These are phyloP conservation scores for Telenomus remus DNA, from an alignment of 1,140 invertebrate genomes.

Conservation along the genomic window DNA sequence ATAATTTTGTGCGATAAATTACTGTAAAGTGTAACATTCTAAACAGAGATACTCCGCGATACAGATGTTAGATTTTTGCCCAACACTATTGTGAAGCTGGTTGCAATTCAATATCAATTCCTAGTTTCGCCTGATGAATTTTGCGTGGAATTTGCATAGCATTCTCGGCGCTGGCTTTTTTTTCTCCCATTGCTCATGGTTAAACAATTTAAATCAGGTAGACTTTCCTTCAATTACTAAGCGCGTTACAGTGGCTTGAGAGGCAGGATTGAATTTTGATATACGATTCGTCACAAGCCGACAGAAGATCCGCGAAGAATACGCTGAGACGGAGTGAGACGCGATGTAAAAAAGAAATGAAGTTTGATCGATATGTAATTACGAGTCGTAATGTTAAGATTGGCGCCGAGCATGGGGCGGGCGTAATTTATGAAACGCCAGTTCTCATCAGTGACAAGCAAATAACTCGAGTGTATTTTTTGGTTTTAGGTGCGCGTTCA, in stretches of 20 bases:
- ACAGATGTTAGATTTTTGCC: constrained; percentile 23
- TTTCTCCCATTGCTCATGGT: too few relatives aligned
- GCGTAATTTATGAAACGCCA: constrained; percentile 53
- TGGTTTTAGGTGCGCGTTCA: constrained; percentile 39
- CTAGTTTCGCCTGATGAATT: constrained; percentile 1
- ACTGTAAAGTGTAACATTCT: constrained; percentile 18
- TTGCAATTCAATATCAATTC: background rate
- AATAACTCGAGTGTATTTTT: constrained; percentile 54
- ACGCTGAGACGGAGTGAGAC: constrained; percentile 5
- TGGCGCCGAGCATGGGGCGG: constrained; percentile 14
- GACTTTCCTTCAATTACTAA: too few relatives aligned
- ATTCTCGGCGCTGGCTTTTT: too few relatives aligned
- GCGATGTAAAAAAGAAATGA: constrained; percentile 24
- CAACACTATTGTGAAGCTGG: background rate
- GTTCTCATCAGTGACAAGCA: constrained; percentile 56
- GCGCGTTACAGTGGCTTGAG: too few relatives aligned
- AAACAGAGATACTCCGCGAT: constrained; percentile 11
- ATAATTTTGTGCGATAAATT: constrained; percentile 40
- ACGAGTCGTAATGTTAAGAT: constrained; percentile 35
- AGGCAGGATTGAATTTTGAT: background rate
- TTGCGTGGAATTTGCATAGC: background rate
- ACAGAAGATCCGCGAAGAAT: constrained; percentile 17
- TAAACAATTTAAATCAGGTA: too few relatives aligned
- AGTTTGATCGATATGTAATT: constrained; percentile 53
- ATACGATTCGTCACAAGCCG: constrained; percentile 30